Evolutionary conservation across 2,113 vertebrate species (phyloP).

Genomic region (Pangasianodon hypophthalmus): DNA sequence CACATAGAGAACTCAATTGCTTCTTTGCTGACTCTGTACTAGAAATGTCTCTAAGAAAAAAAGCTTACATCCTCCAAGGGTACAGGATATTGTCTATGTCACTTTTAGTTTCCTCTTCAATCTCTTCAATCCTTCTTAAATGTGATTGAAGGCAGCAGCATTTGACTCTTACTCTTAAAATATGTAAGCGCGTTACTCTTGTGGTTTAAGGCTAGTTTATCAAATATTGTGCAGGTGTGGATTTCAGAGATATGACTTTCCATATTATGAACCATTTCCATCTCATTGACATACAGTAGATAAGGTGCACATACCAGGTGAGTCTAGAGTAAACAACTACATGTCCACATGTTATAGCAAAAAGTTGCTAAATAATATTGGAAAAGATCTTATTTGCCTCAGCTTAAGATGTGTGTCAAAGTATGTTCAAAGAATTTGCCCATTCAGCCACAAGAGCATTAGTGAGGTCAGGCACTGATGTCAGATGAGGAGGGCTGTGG

Average conservation of each 20-base stretch:
- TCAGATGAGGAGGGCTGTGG: no score
- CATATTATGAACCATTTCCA: not conserved
- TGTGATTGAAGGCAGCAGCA: not conserved
- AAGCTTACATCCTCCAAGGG: not conserved
- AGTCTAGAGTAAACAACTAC: not conserved
- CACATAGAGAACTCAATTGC: not conserved
- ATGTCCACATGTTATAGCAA: not conserved
- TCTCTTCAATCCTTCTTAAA: not conserved
- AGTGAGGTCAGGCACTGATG: no score
- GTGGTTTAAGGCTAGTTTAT: not conserved
- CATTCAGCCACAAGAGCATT: no score
- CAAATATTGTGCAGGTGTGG: not conserved
- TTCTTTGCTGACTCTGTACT: not conserved
- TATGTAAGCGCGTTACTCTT: not conserved
- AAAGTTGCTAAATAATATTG: not conserved
- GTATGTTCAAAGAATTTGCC: not conserved
- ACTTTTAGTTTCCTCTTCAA: not conserved
- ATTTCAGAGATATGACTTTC: not conserved
- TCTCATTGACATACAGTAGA: not conserved
- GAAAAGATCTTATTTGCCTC: not conserved
- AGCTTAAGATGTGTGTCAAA: not conserved
- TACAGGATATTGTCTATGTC: not conserved
- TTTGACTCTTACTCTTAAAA: not conserved
- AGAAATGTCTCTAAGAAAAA: not conserved
- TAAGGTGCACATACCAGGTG: not conserved